Conservation (phyloP, 2,113 vertebrate genomes). For the Butastur rufipennis region DNA sequence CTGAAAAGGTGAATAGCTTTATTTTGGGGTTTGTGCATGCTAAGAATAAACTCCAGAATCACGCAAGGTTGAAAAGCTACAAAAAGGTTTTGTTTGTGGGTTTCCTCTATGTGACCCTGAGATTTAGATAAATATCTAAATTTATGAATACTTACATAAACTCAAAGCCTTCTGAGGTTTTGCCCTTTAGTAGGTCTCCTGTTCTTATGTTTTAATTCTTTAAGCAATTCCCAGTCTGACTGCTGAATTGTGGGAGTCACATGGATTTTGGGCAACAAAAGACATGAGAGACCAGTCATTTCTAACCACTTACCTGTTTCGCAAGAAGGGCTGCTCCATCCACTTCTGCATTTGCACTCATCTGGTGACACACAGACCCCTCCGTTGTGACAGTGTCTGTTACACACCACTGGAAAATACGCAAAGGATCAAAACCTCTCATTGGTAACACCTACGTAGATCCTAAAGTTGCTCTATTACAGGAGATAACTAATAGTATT, state of each 20-base stretch:
- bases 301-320: slow-evolving; percentile 69
- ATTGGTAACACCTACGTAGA: neutral
- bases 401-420: slow-evolving; percentile 77
- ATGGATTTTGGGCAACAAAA: neutral
- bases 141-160: neutral
- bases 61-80: neutral
- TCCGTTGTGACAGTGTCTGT: slow-evolving; percentile 79
- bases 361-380: slow-evolving; percentile 77
- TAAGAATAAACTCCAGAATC: neutral
- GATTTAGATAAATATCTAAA: neutral
- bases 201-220: neutral
- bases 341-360: slow-evolving; percentile 70
- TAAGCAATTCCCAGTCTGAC: neutral
- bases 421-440: neutral
- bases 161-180: neutral
- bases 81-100: neutral
- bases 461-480: neutral
- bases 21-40: neutral
- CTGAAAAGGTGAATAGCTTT: neutral
- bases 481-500: neutral
- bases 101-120: neutral
- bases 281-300: neutral
- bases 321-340: slow-evolving; percentile 80
- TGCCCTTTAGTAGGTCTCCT: neutral
- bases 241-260: fast-evolving